Conservation (phyloP, 2,888 invertebrate genomes). For the Apodemia zela region DNA sequence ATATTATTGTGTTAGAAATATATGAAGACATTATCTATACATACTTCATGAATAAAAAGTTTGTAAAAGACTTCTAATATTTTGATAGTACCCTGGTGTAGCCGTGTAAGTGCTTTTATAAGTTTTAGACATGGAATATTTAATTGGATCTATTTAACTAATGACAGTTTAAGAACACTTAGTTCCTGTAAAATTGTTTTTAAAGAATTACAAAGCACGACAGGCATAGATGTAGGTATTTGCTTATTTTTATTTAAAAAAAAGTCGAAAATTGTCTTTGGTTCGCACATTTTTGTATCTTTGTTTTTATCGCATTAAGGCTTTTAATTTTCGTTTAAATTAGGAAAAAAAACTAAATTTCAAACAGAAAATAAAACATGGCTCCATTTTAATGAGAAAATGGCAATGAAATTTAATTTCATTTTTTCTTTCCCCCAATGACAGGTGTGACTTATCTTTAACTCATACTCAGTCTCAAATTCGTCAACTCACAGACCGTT, state of each 20-base stretch:
- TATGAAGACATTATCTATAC: too few relatives aligned
- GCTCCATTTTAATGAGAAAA: conserved; percentile 34
- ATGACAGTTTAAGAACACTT: background rate
- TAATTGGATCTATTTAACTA: background rate
- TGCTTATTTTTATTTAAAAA: background rate
- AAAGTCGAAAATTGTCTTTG: background rate
- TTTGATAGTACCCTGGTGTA: conserved; percentile 1
- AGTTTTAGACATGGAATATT: background rate
- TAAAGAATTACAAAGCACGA: background rate
- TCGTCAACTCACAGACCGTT: conserved; percentile 30
- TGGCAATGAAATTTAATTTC: conserved; percentile 40
- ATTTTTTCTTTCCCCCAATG: conserved; percentile 37
- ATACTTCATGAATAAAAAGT: too few relatives aligned
- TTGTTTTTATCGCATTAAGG: background rate
- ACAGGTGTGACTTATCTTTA: conserved; percentile 52
- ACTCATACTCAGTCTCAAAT: conserved; percentile 67
- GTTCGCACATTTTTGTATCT: background rate
- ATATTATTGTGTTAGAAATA: too few relatives aligned
- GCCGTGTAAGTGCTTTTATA: background rate
- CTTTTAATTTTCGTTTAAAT: too few relatives aligned
- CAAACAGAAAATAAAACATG: conserved; percentile 23
- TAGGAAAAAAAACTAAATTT: background rate
- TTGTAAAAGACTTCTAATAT: too few relatives aligned
- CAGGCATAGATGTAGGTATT: background rate
- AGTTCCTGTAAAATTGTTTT: background rate